These are phyloP conservation scores for Chlorops oryzae DNA, from an alignment of 1,140 invertebrate genomes.

Conservation along the genomic window DNA sequence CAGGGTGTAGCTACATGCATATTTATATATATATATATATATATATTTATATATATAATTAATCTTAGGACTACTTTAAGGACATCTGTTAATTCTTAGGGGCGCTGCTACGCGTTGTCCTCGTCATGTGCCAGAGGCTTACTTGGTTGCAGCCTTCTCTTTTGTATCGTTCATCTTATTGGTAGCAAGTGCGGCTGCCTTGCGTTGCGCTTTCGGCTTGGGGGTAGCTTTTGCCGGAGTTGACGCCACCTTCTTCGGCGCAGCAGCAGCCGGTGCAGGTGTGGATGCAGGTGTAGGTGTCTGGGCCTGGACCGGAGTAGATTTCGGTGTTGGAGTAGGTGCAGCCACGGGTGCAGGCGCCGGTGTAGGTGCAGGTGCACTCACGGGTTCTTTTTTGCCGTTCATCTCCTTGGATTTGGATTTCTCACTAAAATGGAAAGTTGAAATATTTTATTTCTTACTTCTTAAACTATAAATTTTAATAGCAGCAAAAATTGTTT, in stretches of 20 bases:
- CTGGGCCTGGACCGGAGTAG: constrained; percentile 26
- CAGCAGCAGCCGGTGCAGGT: constrained; percentile 15
- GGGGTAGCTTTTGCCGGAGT: constrained; percentile 1
- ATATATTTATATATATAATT: too few relatives aligned
- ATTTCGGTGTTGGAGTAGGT: constrained; percentile 13
- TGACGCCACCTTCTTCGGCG: constrained; percentile 7
- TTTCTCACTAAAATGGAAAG: constrained; percentile 28
- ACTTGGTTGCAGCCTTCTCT: too few relatives aligned
- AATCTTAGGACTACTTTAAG: too few relatives aligned
- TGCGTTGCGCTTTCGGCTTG: constrained; percentile 23
- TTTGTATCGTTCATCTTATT: too few relatives aligned
- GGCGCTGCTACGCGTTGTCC: too few relatives aligned
- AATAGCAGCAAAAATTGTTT: too few relatives aligned
- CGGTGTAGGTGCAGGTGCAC: not conserved
- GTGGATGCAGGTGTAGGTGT: constrained; percentile 3
- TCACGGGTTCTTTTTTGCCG: constrained; percentile 16
- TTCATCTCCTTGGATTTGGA: constrained; percentile 33
- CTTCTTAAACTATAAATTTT: not conserved
- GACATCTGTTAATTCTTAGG: too few relatives aligned
- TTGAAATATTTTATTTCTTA: not conserved
- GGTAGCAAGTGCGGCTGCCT: constrained; percentile 8
- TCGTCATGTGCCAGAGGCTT: too few relatives aligned
- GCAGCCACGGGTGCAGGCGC: constrained; percentile 14
- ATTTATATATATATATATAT: not conserved
- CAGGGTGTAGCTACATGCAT: constrained; percentile 5